Conservation (phyloP, 2,797 vertebrate species). For the Varecia variegata region DNA sequence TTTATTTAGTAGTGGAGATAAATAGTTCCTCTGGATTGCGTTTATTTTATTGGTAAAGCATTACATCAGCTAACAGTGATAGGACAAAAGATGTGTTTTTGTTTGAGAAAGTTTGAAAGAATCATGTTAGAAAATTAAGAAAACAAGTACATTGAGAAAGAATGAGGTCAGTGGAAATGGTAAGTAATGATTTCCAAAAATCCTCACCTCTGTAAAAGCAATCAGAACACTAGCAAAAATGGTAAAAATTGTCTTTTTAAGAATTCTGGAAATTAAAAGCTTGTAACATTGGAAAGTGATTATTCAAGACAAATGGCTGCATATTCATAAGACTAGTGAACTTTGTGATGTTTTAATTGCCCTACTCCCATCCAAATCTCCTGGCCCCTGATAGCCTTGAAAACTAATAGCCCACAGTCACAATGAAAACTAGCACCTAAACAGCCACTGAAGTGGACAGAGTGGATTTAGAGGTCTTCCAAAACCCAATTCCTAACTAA, state of each 20-base stretch:
- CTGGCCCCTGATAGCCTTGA: neutral
- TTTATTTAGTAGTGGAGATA: neutral
- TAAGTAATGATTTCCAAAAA: neutral
- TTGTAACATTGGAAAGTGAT: neutral
- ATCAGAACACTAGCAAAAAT: neutral
- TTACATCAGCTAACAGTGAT: neutral
- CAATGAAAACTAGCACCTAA: neutral
- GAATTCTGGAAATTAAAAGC: neutral
- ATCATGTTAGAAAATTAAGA: neutral
- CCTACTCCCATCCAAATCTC: neutral
- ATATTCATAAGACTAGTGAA: neutral
- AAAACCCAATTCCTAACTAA: neutral
- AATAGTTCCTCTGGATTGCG: neutral
- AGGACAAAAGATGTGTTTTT: neutral
- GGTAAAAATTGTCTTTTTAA: neutral
- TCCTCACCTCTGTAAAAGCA: neutral
- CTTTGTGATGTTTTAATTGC: neutral
- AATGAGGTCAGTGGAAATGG: neutral
- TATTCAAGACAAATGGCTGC: neutral
- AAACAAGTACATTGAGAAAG: neutral
- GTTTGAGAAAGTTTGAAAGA: neutral
- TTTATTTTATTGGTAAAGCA: neutral
- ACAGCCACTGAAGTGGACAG: neutral
- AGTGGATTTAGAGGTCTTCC: neutral
- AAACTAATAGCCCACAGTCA: neutral